A percentile compares a stretch with the other conserved stretches of the same genome.
Evolutionary conservation across 1,140 invertebrate genomes (phyloP).

Genomic region (Drosophila lowei): DNA sequence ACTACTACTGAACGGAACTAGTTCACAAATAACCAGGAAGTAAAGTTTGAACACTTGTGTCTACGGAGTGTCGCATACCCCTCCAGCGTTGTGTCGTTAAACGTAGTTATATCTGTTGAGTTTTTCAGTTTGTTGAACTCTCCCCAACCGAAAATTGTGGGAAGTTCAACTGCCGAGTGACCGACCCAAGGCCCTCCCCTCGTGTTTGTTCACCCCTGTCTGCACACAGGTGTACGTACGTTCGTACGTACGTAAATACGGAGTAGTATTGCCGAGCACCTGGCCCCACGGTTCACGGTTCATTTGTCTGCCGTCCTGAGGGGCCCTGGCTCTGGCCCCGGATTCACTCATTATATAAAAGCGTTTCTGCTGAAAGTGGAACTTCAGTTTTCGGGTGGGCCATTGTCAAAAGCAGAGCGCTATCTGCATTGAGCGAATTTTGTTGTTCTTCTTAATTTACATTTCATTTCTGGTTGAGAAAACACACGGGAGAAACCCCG

Average conservation of each 20-base stretch:
- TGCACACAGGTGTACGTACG: no score
- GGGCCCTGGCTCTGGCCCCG: background rate
- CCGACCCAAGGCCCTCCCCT: no score
- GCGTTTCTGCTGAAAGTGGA: constrained; percentile 45
- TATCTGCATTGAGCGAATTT: constrained; percentile 43
- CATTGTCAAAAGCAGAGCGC: constrained; percentile 18
- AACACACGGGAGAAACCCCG: constrained; percentile 13
- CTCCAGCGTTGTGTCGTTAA: no score
- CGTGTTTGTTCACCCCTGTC: constrained; percentile 36
- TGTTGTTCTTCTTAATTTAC: constrained; percentile 53
- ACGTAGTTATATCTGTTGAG: no score
- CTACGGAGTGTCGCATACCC: no score
- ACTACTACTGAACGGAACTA: no score
- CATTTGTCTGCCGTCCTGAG: constrained; percentile 1
- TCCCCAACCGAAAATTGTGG: background rate
- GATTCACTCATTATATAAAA: constrained; percentile 39
- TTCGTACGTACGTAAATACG: background rate
- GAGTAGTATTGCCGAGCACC: constrained; percentile 21
- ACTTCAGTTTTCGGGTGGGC: constrained; percentile 33
- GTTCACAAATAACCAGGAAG: no score
- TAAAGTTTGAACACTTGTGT: no score
- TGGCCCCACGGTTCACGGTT: constrained; percentile 9
- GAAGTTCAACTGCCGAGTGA: no score
- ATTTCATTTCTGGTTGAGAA: constrained; percentile 59
- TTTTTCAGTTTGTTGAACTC: constrained; percentile 22